Conservation (phyloP, 2,113 vertebrate genomes). For the Atrichornis clamosus region DNA sequence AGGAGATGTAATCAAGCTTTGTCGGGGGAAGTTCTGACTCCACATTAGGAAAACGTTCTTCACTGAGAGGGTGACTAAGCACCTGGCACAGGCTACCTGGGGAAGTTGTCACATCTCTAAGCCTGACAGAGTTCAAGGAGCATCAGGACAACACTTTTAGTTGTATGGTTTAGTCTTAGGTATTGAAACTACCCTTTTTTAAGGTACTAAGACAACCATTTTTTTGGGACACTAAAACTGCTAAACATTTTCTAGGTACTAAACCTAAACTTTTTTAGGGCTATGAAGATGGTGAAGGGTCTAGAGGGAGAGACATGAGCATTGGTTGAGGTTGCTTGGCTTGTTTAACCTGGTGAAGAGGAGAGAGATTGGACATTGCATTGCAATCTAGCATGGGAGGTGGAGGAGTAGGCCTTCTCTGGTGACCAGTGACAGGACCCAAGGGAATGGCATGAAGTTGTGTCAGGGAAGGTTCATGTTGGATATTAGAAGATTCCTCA, state of each 20-base stretch:
- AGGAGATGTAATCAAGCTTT: neutral
- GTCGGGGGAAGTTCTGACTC: neutral
- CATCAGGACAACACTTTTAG: rapidly evolving
- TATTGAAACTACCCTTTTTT: neutral
- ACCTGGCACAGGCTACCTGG: neutral
- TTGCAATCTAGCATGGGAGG: neutral
- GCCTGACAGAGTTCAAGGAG: neutral
- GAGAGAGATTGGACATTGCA: neutral
- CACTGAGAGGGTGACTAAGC: rapidly evolving
- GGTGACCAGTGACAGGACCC: too few relatives aligned
- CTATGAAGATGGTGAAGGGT: neutral
- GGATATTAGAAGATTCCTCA: neutral
- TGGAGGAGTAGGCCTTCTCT: neutral
- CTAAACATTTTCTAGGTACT: neutral
- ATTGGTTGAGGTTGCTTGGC: neutral
- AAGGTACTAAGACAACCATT: too few relatives aligned
- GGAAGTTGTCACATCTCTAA: neutral
- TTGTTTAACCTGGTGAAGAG: neutral
- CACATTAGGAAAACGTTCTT: neutral
- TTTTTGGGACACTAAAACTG: neutral
- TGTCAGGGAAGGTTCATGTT: neutral
- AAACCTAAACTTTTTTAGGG: neutral
- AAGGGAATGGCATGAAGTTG: neutral
- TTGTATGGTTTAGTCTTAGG: neutral
- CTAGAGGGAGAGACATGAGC: neutral